Conservation (phyloP, 2,797 vertebrate genomes). For the Threskiornis aethiopicus region DNA sequence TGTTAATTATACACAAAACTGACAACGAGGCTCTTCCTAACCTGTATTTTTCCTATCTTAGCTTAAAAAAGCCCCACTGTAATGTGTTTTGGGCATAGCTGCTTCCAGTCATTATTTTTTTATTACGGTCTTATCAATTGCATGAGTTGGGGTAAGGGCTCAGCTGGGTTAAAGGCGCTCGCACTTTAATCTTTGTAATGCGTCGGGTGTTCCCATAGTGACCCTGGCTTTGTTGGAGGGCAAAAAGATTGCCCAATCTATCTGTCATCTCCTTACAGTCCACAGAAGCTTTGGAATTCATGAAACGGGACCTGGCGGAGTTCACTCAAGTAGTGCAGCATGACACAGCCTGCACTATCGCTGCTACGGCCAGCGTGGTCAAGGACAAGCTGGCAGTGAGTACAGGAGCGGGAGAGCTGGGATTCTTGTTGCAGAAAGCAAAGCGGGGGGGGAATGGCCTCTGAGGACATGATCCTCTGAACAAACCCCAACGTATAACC, state of each 20-base stretch:
- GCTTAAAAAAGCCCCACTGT: fast-evolving
- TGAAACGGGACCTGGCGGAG: slow-evolving; percentile 94
- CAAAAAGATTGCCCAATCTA: fast-evolving
- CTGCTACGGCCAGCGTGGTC: slow-evolving; percentile 93
- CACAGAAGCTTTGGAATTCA: slow-evolving; percentile 93
- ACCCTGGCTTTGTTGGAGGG: fast-evolving
- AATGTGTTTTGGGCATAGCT: fast-evolving
- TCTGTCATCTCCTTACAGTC: slow-evolving; percentile 79
- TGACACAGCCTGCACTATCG: slow-evolving; percentile 95
- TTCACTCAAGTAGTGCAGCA: slow-evolving; percentile 96
- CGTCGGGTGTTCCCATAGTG: background rate
- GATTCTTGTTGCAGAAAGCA: background rate
- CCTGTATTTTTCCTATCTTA: background rate
- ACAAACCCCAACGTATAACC: fast-evolving
- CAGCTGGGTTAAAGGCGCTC: background rate
- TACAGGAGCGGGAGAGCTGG: background rate
- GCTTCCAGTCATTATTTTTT: background rate
- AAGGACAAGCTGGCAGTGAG: slow-evolving; percentile 92
- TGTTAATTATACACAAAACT: background rate
- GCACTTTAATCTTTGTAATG: fast-evolving
- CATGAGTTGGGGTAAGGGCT: fast-evolving
- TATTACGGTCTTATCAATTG: fast-evolving
- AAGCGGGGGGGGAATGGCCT: fast-evolving
- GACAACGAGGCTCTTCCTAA: background rate
- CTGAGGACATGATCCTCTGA: fast-evolving